Conservation (phyloP, 1,140 invertebrate species). For the Calliphora vicina region DNA sequence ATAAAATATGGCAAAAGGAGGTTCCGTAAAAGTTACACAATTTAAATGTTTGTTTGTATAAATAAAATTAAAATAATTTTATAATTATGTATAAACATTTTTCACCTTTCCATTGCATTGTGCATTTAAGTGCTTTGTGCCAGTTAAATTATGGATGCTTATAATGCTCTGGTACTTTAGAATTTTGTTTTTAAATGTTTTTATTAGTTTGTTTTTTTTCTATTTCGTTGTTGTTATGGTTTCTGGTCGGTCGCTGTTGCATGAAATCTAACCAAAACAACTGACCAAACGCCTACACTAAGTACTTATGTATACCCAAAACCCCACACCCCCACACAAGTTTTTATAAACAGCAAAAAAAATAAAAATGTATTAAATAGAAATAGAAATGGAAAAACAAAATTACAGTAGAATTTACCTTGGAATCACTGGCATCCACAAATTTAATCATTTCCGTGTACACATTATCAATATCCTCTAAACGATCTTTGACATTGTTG, state of each 20-base stretch:
- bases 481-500: slow-evolving; percentile 60
- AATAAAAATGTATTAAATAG: neutral
- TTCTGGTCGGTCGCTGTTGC: neutral
- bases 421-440: slow-evolving; percentile 78
- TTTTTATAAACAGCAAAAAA: neutral
- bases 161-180: neutral
- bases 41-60: too few species aligned
- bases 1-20: too few species aligned
- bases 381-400: neutral
- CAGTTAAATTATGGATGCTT: neutral
- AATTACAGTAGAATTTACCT: slow-evolving; percentile 67
- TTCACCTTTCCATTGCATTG: neutral
- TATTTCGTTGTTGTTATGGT: neutral
- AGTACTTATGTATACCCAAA: neutral
- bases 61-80: too few species aligned
- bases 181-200: neutral
- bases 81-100: neutral
- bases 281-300: neutral
- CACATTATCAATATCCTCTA: slow-evolving; percentile 71
- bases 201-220: neutral
- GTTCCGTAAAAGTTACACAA: too few species aligned
- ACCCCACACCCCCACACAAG: neutral
- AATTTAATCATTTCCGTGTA: slow-evolving; percentile 80
- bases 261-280: neutral
- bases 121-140: neutral